Evolutionary conservation across 2,113 vertebrate genomes (phyloP).

Genomic region (Platichthys stellatus): DNA sequence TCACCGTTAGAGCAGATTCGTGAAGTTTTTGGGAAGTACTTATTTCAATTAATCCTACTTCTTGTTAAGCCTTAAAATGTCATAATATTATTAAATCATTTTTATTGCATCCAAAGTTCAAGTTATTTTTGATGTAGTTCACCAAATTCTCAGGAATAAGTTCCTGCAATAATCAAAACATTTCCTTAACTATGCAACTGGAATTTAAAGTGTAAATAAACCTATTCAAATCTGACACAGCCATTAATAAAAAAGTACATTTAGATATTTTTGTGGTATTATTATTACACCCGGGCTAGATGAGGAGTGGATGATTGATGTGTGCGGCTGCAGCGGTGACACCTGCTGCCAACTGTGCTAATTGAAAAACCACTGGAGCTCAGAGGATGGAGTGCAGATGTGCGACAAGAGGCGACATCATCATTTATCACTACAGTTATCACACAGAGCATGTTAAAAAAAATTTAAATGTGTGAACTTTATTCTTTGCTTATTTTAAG

Average conservation of each 20-base stretch:
- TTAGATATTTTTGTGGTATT: not conserved
- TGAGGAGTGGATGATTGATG: conserved; percentile 1
- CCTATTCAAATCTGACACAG: not conserved
- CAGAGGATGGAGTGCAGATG: not conserved
- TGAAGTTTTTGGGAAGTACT: no score
- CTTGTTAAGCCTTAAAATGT: no score
- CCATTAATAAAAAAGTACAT: not conserved
- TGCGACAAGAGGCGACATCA: not conserved
- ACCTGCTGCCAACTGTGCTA: conserved; percentile 1
- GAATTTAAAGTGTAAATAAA: no score
- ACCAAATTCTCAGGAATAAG: no score
- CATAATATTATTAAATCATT: no score
- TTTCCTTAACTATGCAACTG: not conserved
- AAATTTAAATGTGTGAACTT: not conserved
- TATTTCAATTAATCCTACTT: no score
- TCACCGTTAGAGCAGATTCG: no score
- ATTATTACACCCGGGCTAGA: no score
- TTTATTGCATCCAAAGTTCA: no score
- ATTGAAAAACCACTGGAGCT: not conserved
- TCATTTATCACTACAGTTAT: conserved; percentile 3
- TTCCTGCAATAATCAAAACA: no score
- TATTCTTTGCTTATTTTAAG: not conserved
- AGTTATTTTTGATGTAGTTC: no score
- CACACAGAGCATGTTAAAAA: not conserved
- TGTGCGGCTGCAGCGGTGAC: not conserved